A percentile compares a stretch with the other conserved stretches of the same genome.
Evolutionary conservation across 1,140 invertebrate species (phyloP).

Genomic region (Centruroides vittatus): DNA sequence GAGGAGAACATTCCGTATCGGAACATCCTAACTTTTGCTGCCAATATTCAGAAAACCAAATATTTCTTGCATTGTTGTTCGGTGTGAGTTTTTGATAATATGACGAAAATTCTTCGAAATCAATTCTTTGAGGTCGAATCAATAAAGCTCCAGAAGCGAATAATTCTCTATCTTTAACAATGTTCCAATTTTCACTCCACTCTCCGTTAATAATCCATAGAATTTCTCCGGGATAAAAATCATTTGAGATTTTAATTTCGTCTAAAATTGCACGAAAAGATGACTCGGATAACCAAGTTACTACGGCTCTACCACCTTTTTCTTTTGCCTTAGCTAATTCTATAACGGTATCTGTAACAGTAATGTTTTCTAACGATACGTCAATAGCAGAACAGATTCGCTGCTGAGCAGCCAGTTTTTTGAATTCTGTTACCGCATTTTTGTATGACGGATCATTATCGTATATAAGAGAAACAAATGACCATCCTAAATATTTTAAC

Average conservation of each 20-base stretch:
- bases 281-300: constrained; percentile 15
- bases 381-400: constrained; percentile 20
- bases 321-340: constrained; percentile 5
- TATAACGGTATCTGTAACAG: constrained; percentile 2
- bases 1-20: constrained; percentile 18
- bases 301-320: constrained; percentile 14
- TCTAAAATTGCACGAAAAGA: constrained; percentile 20
- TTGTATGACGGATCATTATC: constrained; percentile 22
- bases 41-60: constrained; percentile 33
- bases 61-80: constrained; percentile 27
- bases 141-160: constrained; percentile 9
- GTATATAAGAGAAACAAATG: constrained; percentile 29
- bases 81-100: constrained; percentile 23
- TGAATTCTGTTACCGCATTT: constrained; percentile 22
- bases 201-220: constrained; percentile 12
- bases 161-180: constrained; percentile 7
- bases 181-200: constrained; percentile 10
- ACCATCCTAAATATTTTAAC: constrained; percentile 28
- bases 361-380: not conserved
- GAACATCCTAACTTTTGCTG: constrained; percentile 25
- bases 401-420: constrained; percentile 19
- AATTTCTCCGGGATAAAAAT: too few species aligned
- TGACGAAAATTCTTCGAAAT: constrained; percentile 20
- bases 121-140: constrained; percentile 5
- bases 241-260: too few species aligned